A percentile compares a stretch with the other conserved stretches of the same genome.
Conservation (phyloP, 1,140 invertebrate species). For the Coelopa frigida region DNA sequence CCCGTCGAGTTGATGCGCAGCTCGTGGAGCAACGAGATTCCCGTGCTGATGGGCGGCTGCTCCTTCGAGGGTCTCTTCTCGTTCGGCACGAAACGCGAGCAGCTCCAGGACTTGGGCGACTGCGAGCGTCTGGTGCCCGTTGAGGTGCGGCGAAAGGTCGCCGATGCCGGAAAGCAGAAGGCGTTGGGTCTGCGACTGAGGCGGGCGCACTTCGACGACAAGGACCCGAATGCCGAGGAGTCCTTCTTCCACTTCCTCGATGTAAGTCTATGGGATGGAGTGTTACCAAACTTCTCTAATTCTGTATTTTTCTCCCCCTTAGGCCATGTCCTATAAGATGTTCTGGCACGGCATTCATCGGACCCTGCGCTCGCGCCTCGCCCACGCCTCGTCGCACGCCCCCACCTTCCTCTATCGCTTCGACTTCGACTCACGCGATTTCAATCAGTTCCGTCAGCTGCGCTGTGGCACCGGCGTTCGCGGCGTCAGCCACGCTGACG, state of each 20-base stretch:
- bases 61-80: constrained; percentile 35
- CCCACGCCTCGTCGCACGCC: constrained; percentile 20
- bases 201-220: constrained; percentile 25
- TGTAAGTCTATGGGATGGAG: background rate
- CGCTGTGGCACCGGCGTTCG: constrained; percentile 24
- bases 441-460: constrained; percentile 36
- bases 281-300: background rate
- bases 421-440: constrained; percentile 35
- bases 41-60: constrained; percentile 44
- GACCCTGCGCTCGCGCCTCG: constrained; percentile 25
- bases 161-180: background rate
- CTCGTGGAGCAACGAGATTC: constrained; percentile 44
- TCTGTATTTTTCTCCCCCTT: constrained; percentile 16
- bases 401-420: constrained; percentile 45
- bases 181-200: constrained; percentile 20
- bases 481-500: constrained; percentile 53
- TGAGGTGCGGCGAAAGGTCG: constrained; percentile 13
- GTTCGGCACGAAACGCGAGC: constrained; percentile 20
- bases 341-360: constrained; percentile 43
- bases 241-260: background rate
- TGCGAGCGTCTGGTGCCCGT: constrained; percentile 27
- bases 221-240: constrained; percentile 20
- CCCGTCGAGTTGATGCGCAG: constrained; percentile 20
- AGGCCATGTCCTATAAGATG: constrained; percentile 37
- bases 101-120: constrained; percentile 15